Conservation (phyloP, 1,140 invertebrate species). For the Macrobrachium nipponense region DNA sequence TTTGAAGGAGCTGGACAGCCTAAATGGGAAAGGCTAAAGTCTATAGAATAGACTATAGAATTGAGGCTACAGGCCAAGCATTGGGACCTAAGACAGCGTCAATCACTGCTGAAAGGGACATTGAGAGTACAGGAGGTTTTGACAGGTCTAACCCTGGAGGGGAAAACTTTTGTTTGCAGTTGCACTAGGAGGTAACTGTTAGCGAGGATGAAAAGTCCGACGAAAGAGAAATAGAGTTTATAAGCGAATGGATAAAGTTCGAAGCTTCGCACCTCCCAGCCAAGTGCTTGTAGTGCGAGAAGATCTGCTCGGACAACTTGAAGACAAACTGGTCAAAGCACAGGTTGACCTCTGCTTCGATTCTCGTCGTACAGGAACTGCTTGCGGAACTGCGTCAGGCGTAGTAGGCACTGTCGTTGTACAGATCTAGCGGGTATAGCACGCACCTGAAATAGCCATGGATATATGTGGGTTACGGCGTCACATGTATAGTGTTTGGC, state of each 20-base stretch:
- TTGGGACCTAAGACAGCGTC: too few species aligned
- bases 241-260: background rate
- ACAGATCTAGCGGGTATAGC: slow-evolving; percentile 96
- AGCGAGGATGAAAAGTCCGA: too few species aligned
- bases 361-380: slow-evolving; percentile 99
- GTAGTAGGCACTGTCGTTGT: slow-evolving; percentile 98
- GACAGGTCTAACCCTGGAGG: too few species aligned
- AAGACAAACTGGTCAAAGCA: slow-evolving; percentile 99
- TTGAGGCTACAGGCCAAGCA: too few species aligned
- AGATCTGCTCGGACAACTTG: slow-evolving; percentile 98
- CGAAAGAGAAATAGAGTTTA: too few species aligned
- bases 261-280: slow-evolving; percentile 79
- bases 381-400: slow-evolving; percentile 97
- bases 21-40: background rate
- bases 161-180: too few species aligned
- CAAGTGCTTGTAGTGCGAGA: slow-evolving; percentile 97
- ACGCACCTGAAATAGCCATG: slow-evolving; percentile 80
- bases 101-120: too few species aligned
- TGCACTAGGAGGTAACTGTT: too few species aligned
- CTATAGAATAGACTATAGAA: too few species aligned
- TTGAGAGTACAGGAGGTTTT: too few species aligned
- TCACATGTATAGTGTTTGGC: too few species aligned
- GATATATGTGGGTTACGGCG: background rate
- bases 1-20: background rate
- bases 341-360: slow-evolving; percentile 98